phyloP scores from a whole-genome alignment of 2,113 vertebrate species.

The Oreochromis tanganicae region DNA sequence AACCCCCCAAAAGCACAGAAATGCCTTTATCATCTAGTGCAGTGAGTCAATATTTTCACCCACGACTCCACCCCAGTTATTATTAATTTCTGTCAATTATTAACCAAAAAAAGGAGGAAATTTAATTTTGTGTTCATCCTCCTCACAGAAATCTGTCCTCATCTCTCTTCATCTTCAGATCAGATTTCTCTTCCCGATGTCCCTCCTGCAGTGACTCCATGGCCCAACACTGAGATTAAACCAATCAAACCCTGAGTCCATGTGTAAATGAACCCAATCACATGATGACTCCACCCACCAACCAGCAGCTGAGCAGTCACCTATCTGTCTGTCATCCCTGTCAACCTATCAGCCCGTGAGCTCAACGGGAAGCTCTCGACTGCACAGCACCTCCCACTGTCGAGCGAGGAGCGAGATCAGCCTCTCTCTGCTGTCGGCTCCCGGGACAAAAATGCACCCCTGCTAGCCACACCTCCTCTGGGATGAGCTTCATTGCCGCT shows the following conservation, averaged over 20 bases:
- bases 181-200: neutral
- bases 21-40: neutral
- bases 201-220: neutral
- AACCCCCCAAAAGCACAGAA: rapidly evolving
- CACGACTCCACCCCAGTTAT: neutral
- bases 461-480: constrained; percentile 31
- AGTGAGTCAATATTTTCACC: neutral
- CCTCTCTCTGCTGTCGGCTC: constrained; percentile 89
- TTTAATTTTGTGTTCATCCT: neutral
- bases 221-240: neutral
- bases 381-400: constrained; percentile 93
- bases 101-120: neutral
- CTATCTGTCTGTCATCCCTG: neutral
- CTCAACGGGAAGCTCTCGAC: constrained; percentile 91
- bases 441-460: constrained; percentile 84
- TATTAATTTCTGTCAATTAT: neutral
- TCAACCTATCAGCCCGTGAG: constrained; percentile 79
- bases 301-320: neutral
- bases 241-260: neutral
- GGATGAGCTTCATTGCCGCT: constrained; percentile 12
- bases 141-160: neutral
- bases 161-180: neutral
- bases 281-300: neutral
- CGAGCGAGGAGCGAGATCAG: constrained; percentile 90
- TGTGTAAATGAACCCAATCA: neutral